phyloP scores from a whole-genome alignment of 2,113 vertebrate species.

The Hymenochirus boettgeri region DNA sequence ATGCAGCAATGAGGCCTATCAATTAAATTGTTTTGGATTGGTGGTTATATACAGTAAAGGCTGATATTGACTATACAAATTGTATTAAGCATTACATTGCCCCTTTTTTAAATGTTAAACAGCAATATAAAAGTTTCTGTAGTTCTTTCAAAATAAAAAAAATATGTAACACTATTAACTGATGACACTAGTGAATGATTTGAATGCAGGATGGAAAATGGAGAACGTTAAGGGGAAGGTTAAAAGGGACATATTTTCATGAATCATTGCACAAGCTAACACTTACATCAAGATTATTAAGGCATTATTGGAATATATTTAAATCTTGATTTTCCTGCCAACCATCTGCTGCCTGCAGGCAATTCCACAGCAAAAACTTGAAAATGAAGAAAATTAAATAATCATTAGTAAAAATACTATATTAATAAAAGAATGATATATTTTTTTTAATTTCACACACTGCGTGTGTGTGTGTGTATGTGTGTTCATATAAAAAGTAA shows the following conservation, averaged over 20 bases:
- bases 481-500: too few species aligned
- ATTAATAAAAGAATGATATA: too few species aligned
- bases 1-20: too few species aligned
- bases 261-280: slow-evolving; percentile 31
- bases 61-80: too few species aligned
- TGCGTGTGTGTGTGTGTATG: too few species aligned
- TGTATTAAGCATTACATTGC: too few species aligned
- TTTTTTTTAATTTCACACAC: too few species aligned
- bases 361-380: slow-evolving; percentile 34
- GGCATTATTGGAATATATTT: slow-evolving; percentile 41
- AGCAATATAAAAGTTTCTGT: neutral
- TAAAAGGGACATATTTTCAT: slow-evolving; percentile 21
- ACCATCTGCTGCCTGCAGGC: slow-evolving; percentile 47
- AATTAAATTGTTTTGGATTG: too few species aligned
- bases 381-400: slow-evolving; percentile 40
- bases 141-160: neutral
- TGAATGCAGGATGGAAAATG: slow-evolving; percentile 8
- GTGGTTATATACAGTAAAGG: too few species aligned
- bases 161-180: neutral
- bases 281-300: slow-evolving; percentile 36
- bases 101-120: too few species aligned
- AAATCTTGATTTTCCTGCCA: slow-evolving; percentile 42
- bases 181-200: slow-evolving; percentile 4
- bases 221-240: slow-evolving; percentile 29
- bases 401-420: slow-evolving; percentile 17